phyloP scores from a whole-genome alignment of 2,888 invertebrate genomes.

The Sesamia inferens region DNA sequence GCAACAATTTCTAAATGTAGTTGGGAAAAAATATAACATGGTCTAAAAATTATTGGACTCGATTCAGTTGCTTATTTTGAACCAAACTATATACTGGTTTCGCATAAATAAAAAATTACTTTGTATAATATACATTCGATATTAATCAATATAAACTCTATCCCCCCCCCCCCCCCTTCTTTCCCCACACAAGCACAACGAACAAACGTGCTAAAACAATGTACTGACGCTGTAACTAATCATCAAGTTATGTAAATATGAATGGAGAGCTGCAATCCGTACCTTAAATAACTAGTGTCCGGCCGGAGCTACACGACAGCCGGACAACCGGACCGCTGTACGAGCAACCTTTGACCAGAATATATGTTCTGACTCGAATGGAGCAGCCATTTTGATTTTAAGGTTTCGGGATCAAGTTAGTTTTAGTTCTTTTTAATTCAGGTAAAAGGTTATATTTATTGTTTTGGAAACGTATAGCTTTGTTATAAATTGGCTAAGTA shows the following conservation, averaged over 20 bases:
- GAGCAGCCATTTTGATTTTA: slow-evolving; percentile 38
- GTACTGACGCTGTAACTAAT: slow-evolving; percentile 13
- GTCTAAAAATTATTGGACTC: no score
- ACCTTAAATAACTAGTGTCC: slow-evolving; percentile 54
- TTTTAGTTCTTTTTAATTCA: slow-evolving; percentile 11
- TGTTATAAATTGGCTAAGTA: background rate
- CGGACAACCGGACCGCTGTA: slow-evolving; percentile 47
- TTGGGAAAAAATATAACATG: no score
- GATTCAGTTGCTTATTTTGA: no score
- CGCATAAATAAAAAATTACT: no score
- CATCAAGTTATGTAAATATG: slow-evolving; percentile 52
- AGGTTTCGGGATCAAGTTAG: slow-evolving; percentile 30
- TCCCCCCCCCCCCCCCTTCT: background rate
- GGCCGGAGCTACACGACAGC: slow-evolving; percentile 38
- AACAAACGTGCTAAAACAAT: background rate
- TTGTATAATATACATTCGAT: no score
- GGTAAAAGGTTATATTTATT: background rate
- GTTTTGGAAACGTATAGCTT: background rate
- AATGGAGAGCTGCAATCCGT: slow-evolving; percentile 13
- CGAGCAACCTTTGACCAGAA: slow-evolving; percentile 54
- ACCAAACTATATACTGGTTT: no score
- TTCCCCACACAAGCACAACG: background rate
- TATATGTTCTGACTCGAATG: slow-evolving; percentile 37
- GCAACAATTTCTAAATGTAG: no score
- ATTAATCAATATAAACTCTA: background rate